Percentiles rank a stretch among this genome's conserved stretches.
phyloP scores from a whole-genome alignment of 2,888 invertebrate species.

The Linnaemya vulpina region DNA sequence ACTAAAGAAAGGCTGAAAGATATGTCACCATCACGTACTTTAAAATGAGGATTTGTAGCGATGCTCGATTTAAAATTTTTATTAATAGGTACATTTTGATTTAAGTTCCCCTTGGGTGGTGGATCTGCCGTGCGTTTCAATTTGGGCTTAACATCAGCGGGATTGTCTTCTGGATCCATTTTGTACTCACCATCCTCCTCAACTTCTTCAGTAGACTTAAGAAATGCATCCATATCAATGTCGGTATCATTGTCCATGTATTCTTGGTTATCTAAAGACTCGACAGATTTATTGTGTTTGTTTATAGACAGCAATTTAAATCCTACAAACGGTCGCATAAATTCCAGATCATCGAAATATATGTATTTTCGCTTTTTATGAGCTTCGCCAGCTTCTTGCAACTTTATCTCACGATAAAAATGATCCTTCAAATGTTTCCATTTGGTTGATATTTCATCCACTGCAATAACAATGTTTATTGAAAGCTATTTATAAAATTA shows the following conservation, averaged over 20 bases:
- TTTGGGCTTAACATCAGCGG: background rate
- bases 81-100: slow-evolving; percentile 21
- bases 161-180: slow-evolving; percentile 17
- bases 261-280: slow-evolving; percentile 6
- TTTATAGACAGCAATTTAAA: slow-evolving; percentile 43
- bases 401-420: slow-evolving; percentile 64
- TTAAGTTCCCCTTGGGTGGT: slow-evolving; percentile 10
- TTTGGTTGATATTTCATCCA: slow-evolving; percentile 66
- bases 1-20: slow-evolving; percentile 62
- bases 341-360: slow-evolving; percentile 68
- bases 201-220: slow-evolving; percentile 37
- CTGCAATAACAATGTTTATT: slow-evolving; percentile 29
- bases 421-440: slow-evolving; percentile 68
- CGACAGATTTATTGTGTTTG: slow-evolving; percentile 17
- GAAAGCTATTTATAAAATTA: background rate
- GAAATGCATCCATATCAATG: slow-evolving; percentile 63
- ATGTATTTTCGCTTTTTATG: slow-evolving; percentile 68
- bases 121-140: slow-evolving; percentile 4
- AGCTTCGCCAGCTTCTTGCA: slow-evolving; percentile 55
- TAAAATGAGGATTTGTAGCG: slow-evolving; percentile 41
- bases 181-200: slow-evolving; percentile 44
- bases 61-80: slow-evolving; percentile 45
- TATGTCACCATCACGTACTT: slow-evolving; percentile 65
- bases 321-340: slow-evolving; percentile 63
- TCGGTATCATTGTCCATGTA: slow-evolving; percentile 33